Conservation (phyloP, 2,888 invertebrate species). For the Thalpophila matura region DNA sequence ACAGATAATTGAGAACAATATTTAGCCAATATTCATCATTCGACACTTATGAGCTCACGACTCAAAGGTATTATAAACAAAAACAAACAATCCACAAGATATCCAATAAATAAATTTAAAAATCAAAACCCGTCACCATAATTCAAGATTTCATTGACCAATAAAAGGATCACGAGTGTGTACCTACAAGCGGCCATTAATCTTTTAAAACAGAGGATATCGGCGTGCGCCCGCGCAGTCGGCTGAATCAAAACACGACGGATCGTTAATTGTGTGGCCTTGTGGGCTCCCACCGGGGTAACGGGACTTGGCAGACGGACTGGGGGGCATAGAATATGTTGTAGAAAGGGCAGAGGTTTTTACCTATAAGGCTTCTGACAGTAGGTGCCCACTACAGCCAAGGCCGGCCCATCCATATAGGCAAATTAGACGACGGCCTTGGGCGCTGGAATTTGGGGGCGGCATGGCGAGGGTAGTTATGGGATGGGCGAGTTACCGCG, state of each 20-base stretch:
- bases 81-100: conserved; percentile 20
- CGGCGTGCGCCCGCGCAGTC: conserved; percentile 42
- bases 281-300: conserved; percentile 62
- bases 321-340: conserved; percentile 33
- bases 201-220: conserved; percentile 43
- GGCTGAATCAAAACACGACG: conserved; percentile 45
- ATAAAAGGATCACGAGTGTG: conserved; percentile 48
- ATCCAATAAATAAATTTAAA: conserved; percentile 53
- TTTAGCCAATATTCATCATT: background rate
- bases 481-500: no score
- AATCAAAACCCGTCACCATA: conserved; percentile 47
- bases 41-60: conserved; percentile 11
- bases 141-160: conserved; percentile 55
- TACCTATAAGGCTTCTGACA: background rate
- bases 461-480: no score
- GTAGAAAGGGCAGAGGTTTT: conserved; percentile 9
- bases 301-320: conserved; percentile 54
- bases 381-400: no score
- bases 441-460: no score
- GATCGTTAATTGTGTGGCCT: conserved; percentile 62
- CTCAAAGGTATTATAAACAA: conserved; percentile 17
- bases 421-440: no score
- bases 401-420: no score
- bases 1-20: no score
- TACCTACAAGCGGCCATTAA: conserved; percentile 40